These are phyloP conservation scores for Tautogolabrus adspersus DNA, from an alignment of 2,113 vertebrate genomes.

Conservation along the genomic window DNA sequence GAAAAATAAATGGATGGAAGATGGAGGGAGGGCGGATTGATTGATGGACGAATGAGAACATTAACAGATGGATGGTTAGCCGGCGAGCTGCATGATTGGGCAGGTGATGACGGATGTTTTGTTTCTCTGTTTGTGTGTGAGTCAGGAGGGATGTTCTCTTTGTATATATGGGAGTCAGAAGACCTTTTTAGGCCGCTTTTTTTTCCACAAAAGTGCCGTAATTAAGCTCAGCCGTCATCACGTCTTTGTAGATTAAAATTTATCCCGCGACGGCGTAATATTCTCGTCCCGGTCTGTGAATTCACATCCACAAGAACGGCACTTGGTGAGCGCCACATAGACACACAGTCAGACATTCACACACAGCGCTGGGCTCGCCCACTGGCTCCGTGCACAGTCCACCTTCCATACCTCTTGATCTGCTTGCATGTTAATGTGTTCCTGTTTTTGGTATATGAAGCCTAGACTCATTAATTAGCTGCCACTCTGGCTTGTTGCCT, in stretches of 20 bases:
- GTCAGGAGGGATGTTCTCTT: neutral
- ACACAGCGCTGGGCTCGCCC: too few relatives aligned
- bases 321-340: too few relatives aligned
- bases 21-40: constrained; percentile 39
- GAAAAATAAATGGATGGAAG: constrained; percentile 43
- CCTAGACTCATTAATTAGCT: constrained; percentile 29
- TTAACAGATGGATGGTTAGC: constrained; percentile 61
- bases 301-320: too few relatives aligned
- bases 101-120: constrained; percentile 54
- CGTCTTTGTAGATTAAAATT: too few relatives aligned
- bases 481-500: constrained; percentile 5
- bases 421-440: neutral
- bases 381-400: too few relatives aligned
- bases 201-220: too few relatives aligned
- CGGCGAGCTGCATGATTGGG: constrained; percentile 21
- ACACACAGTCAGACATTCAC: too few relatives aligned
- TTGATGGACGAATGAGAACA: constrained; percentile 52
- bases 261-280: too few relatives aligned
- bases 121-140: neutral
- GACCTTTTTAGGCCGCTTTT: too few relatives aligned
- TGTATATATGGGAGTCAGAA: too few relatives aligned
- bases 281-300: too few relatives aligned
- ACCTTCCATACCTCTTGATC: neutral
- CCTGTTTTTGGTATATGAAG: neutral
- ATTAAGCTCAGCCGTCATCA: too few relatives aligned